These are phyloP conservation scores for Dallia pectoralis DNA, from an alignment of 2,797 vertebrate genomes.

Conservation along the genomic window DNA sequence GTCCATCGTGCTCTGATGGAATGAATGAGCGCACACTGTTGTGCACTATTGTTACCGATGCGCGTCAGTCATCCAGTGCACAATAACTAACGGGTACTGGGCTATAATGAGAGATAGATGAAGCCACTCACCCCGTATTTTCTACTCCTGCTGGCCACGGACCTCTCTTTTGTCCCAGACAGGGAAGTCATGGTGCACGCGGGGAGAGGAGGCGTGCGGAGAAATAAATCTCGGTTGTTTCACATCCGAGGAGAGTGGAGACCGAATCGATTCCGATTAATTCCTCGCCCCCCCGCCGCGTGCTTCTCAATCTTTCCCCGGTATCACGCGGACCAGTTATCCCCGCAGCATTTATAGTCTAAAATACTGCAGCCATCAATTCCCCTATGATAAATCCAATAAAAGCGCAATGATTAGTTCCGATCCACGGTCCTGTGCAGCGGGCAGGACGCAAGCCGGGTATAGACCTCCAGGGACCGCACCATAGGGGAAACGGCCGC, in stretches of 20 bases:
- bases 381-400: not conserved
- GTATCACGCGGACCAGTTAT: constrained; percentile 23
- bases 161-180: constrained; percentile 89
- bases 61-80: constrained; percentile 10
- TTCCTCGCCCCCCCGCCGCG: constrained; percentile 50
- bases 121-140: constrained; percentile 89
- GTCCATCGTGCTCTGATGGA: not conserved
- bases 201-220: constrained; percentile 40
- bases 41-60: constrained; percentile 18
- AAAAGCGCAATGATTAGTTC: not conserved
- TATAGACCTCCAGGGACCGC: constrained; percentile 21
- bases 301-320: constrained; percentile 47
- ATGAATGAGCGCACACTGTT: not conserved
- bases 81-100: not conserved
- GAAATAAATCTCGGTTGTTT: constrained; percentile 52
- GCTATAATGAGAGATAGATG: constrained; percentile 18
- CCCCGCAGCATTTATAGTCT: constrained; percentile 35
- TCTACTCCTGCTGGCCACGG: constrained; percentile 84
- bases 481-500: constrained; percentile 5
- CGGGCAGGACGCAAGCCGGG: not conserved
- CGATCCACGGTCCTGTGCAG: not conserved
- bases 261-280: constrained; percentile 42
- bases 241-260: constrained; percentile 66
- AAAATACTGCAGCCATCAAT: constrained; percentile 21
- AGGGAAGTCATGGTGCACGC: constrained; percentile 76